Base-by-base conservation (phyloP, 2,797 vertebrate species). In the Muscicapa striata region DNA sequence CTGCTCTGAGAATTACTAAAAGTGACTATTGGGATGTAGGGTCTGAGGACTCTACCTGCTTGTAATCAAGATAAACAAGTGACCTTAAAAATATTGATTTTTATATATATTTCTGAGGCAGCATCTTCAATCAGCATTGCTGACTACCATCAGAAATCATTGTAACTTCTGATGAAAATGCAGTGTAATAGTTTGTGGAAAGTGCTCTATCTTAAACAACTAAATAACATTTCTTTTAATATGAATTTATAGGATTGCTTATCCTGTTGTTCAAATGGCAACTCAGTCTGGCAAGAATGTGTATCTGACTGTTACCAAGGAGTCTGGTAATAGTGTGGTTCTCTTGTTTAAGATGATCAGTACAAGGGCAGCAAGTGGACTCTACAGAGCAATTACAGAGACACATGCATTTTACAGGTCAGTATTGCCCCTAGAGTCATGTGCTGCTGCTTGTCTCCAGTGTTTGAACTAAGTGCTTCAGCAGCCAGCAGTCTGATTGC, bases 341-440 rank as follows among this genome's bases (percentile, higher is more conserved):
- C 98, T 99, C n/a, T 85, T 99, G 73, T 99, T 99, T 95, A 99
- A 99, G 97, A 98, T 99, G 97, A 98, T 99, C 97, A 99, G 99
- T 96, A 99, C 98, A 89, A 98, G 99, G 77, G 99, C 99, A 7
- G 99, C 99, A 91, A 99, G 99, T 16, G 99, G 99, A 21, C 98
- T 99, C 45, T 99, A 99, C 96, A 97, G 99, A 70, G 99, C 99
- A 20, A 99, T 99, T 96, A 99, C 99, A 0, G 99, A 99, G 96
- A 99, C 99, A 0, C 99, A 99, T 30, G 99, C 99, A 9, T 99
- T 99, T 98, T 99, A 99, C 98, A 99, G 99, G 99, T 99, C 90
- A 91, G 98, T 97, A 64, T 49, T 73, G 32, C 75, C 10, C 4
- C 13, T 34, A 5, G 22, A 48, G 48, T 32, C 2, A 3, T 40